Conservation (phyloP, 2,888 invertebrate species). For the Ferdinandea cuprea region DNA sequence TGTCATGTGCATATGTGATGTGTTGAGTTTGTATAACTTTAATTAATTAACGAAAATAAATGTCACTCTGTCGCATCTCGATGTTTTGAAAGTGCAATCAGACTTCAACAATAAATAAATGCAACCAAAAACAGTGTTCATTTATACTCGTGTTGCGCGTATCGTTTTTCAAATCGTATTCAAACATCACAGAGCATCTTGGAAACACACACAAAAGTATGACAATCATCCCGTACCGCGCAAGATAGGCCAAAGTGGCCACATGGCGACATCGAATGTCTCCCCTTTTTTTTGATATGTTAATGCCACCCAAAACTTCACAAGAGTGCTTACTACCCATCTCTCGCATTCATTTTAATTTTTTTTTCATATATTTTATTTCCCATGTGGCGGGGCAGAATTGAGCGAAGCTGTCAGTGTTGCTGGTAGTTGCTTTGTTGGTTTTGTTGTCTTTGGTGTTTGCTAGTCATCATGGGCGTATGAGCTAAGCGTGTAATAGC, state of each 20-base stretch:
- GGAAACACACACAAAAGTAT: constrained; percentile 20
- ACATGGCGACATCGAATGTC: constrained; percentile 54
- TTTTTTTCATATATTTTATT: constrained; percentile 30
- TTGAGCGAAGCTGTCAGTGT: constrained; percentile 38
- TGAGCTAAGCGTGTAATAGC: constrained; percentile 16
- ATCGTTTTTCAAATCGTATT: constrained; percentile 20
- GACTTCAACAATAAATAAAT: constrained; percentile 31
- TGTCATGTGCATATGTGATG: not conserved
- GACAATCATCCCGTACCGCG: constrained; percentile 36
- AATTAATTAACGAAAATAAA: constrained; percentile 55
- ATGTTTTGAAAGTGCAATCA: constrained; percentile 33
- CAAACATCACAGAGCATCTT: constrained; percentile 21
- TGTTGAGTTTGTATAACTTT: not conserved
- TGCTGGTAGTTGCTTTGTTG: constrained; percentile 8
- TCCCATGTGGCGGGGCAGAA: constrained; percentile 58
- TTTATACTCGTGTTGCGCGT: not conserved
- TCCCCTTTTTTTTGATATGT: constrained; percentile 34
- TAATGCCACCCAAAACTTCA: constrained; percentile 45
- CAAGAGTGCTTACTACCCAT: constrained; percentile 9
- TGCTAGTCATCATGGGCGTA: constrained; percentile 17
- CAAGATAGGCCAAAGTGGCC: constrained; percentile 48
- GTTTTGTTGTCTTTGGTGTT: constrained; percentile 10
- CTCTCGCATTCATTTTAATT: constrained; percentile 31
- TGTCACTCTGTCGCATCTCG: constrained; percentile 13
- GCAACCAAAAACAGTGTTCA: constrained; percentile 26